Evolutionary conservation across 2,888 invertebrate genomes (phyloP), one percentile per base, ranked within the genome.

Genomic region (Drosophila subquinaria): DNA sequence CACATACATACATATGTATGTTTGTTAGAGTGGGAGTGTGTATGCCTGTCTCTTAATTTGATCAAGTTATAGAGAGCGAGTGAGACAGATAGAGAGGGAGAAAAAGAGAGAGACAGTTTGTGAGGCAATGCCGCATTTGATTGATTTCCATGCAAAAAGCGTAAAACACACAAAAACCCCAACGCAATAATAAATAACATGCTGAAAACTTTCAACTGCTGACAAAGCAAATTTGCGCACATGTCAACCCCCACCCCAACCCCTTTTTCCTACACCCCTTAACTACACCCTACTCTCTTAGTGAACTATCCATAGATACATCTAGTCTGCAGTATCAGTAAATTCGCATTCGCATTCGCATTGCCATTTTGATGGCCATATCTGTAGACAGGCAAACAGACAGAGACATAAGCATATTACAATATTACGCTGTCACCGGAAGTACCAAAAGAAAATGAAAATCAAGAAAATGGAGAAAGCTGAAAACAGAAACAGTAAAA

Each of bases 351-450:
- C 45, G 40, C 38, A 51, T 57, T 74, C 75, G 36, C 40, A 43
- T 52, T 74, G 47, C 62, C 70, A 66, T 43, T 79, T 63, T 79
- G 75, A 64, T 69, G 66, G 76, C 73, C 68, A 62, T 76, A 75
- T 81, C 82, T 73, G 73, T 67, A 81, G 76, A 81, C 76, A 81
- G 57, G 65, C 73, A 83, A 66, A 75, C 61, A 71, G 78, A 83
- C 84, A 89, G 79, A 89, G 90, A 85, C 89, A 86, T 86, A 86
- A 86, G 90, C 86, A 90, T 90, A 90, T 90, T 90, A 86, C 86
- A 90, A 86, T 86, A 86, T 86, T 89, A 90, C 88, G 89, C 89
- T 90, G 86, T 90, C 90, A 86, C 90, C 90, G 90, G 84, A 90
- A 86, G 88, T 82, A 71, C 87, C 81, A 79, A 51, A 47, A 75